Percentiles rank a stretch among this genome's conserved stretches.
Evolutionary conservation across 2,888 invertebrate species (phyloP).

Genomic region (Stenoptilia bipunctidactyla): DNA sequence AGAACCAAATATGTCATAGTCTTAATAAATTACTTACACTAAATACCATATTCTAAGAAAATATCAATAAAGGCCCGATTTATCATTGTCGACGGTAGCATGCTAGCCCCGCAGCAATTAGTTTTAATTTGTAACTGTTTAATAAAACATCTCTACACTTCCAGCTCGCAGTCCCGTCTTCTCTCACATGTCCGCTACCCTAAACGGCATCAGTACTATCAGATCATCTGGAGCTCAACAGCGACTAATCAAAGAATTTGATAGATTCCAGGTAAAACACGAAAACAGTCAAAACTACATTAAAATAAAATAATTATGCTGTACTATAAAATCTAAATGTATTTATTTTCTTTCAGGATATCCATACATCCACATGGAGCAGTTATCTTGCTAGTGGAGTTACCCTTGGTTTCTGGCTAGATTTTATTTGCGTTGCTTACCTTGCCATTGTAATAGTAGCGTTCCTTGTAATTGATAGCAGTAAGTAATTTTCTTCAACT

Average conservation of each 20-base stretch:
- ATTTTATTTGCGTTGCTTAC: constrained; percentile 79
- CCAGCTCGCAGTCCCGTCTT: constrained; percentile 91
- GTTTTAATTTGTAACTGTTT: neutral
- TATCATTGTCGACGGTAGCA: too few relatives aligned
- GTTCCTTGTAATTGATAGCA: constrained; percentile 71
- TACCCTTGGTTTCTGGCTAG: constrained; percentile 84
- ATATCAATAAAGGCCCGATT: too few relatives aligned
- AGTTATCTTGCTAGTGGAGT: constrained; percentile 75
- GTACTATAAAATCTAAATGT: neutral
- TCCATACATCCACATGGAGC: constrained; percentile 81
- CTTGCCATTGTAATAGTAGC: constrained; percentile 77
- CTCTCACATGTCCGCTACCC: constrained; percentile 88
- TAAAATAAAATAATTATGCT: too few relatives aligned
- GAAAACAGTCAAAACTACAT: too few relatives aligned
- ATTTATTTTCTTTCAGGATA: constrained; percentile 54
- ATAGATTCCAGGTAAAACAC: constrained; percentile 74
- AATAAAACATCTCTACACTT: constrained; percentile 11
- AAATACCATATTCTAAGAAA: too few relatives aligned
- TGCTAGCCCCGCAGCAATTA: too few relatives aligned
- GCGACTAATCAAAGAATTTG: constrained; percentile 82
- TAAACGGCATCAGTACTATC: constrained; percentile 89
- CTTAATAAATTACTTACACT: too few relatives aligned
- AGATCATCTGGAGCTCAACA: constrained; percentile 83
- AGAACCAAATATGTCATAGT: too few relatives aligned
- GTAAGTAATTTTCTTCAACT: constrained; percentile 29